phyloP scores from a whole-genome alignment of 2,113 vertebrate genomes.

The Pangasianodon hypophthalmus region DNA sequence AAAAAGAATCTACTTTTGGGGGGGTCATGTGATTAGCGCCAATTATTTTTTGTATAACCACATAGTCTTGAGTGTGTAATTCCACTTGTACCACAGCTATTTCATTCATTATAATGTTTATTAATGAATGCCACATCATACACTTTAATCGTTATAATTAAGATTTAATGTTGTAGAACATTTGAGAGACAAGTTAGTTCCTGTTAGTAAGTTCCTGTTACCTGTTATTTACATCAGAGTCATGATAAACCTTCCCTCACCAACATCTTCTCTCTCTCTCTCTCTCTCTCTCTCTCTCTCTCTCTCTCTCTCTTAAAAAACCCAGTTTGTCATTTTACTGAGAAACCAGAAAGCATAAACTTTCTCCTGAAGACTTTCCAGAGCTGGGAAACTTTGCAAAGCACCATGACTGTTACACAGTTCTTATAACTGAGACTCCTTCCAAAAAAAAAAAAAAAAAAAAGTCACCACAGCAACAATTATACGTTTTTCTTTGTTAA shows the following conservation, averaged over 20 bases:
- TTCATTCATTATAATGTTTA: background rate
- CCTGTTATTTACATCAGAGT: too few relatives aligned
- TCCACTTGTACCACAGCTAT: background rate
- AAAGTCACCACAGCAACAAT: too few relatives aligned
- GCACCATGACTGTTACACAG: background rate
- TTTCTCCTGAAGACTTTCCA: background rate
- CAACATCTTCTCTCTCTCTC: background rate
- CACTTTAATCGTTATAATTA: background rate
- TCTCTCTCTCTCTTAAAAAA: background rate
- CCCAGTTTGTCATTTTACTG: background rate
- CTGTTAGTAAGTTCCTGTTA: background rate
- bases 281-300: background rate
- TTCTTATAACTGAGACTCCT: background rate
- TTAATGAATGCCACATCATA: background rate
- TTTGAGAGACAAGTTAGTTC: background rate
- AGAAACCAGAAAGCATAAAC: background rate
- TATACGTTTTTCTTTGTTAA: too few relatives aligned
- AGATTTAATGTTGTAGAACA: background rate
- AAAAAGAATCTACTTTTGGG: background rate
- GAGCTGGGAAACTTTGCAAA: background rate
- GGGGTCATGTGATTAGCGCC: background rate
- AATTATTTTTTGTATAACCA: background rate
- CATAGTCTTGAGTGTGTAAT: background rate
- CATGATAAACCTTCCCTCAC: background rate
- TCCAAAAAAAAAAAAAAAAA: background rate